These are phyloP conservation scores for Patiria miniata DNA, from an alignment of 35 echinoderm and acorn worm species.

Conservation along the genomic window DNA sequence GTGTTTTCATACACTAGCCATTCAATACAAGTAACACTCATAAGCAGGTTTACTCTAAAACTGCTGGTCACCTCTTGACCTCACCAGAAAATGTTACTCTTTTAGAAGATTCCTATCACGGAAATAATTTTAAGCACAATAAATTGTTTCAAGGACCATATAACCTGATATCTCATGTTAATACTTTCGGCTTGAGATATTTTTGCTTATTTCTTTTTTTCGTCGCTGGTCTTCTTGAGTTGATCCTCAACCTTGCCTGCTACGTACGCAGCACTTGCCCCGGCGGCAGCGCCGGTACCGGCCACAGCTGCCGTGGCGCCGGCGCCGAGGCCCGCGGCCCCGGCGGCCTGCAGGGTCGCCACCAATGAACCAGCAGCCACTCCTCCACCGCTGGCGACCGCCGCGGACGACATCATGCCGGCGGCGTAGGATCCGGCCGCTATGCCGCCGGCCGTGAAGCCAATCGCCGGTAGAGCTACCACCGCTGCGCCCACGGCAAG, in stretches of 20 bases:
- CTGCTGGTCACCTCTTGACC: too few relatives aligned
- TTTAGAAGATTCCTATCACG: too few relatives aligned
- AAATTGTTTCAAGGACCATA: too few relatives aligned
- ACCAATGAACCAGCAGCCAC: conserved; percentile 38
- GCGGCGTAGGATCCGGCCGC: conserved; percentile 43
- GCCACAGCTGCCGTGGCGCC: neutral
- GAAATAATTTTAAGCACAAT: too few relatives aligned
- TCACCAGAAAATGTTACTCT: too few relatives aligned
- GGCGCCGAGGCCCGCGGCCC: conserved; percentile 28
- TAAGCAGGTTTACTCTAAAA: too few relatives aligned
- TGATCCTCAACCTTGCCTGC: neutral
- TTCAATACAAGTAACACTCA: too few relatives aligned
- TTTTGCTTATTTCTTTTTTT: too few relatives aligned
- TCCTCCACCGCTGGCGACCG: conserved; percentile 53
- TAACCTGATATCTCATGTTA: too few relatives aligned
- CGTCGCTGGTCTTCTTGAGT: too few relatives aligned
- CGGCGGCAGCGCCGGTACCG: neutral
- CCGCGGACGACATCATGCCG: conserved; percentile 60
- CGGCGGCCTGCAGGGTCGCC: conserved; percentile 33
- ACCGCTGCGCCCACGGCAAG: conserved; percentile 19
- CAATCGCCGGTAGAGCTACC: neutral
- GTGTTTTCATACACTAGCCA: too few relatives aligned
- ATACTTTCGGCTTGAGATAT: too few relatives aligned
- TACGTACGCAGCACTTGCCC: neutral
- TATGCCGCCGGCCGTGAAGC: conserved; percentile 46